Percentiles rank a stretch among this genome's conserved stretches.
phyloP scores from a whole-genome alignment of 1,140 invertebrate genomes.

The Archivesica marissinica region DNA sequence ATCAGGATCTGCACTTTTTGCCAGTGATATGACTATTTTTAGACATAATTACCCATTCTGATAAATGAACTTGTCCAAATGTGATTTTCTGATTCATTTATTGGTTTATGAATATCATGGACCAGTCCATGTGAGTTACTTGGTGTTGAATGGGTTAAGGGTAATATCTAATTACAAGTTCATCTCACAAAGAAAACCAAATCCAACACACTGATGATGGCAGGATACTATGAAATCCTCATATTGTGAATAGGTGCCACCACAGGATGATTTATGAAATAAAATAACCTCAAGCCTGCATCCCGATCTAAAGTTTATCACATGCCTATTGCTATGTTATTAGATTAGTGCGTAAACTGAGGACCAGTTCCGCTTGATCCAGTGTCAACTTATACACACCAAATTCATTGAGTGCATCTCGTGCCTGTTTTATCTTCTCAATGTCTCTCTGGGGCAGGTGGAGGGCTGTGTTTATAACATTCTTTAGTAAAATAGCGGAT shows the following conservation, averaged over 20 bases:
- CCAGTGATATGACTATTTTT: too few species aligned
- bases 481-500: conserved; percentile 90
- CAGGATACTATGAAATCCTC: neutral
- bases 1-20: too few species aligned
- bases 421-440: conserved; percentile 82
- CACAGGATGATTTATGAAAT: neutral
- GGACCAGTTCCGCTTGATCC: conserved; percentile 41
- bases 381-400: conserved; percentile 87
- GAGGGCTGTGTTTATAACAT: conserved; percentile 85
- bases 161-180: too few species aligned
- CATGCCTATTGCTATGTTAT: conserved; percentile 16
- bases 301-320: neutral
- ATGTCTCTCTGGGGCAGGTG: conserved; percentile 74
- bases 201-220: too few species aligned
- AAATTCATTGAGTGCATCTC: conserved; percentile 87
- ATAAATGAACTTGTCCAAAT: too few species aligned
- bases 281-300: neutral
- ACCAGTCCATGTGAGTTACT: too few species aligned
- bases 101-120: too few species aligned
- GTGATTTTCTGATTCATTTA: too few species aligned
- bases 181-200: too few species aligned
- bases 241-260: neutral
- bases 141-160: too few species aligned
- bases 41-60: too few species aligned
- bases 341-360: conserved; percentile 48